phyloP scores from a whole-genome alignment of 2,888 invertebrate species.

The Drosophila putrida region DNA sequence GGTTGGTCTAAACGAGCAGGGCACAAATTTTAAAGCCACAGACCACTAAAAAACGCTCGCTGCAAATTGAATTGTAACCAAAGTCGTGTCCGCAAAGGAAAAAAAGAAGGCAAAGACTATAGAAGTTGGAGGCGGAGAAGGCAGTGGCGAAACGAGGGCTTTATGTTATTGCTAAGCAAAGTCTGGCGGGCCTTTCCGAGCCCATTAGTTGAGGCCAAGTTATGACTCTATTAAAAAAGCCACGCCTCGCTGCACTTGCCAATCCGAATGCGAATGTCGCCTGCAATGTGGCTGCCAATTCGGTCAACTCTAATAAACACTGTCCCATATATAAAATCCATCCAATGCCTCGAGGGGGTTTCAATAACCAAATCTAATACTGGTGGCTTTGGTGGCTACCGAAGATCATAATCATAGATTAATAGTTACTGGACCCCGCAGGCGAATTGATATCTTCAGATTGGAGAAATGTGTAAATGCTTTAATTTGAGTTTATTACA shows the following conservation, averaged over 20 bases:
- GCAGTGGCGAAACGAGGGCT: constrained; percentile 36
- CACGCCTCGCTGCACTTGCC: constrained; percentile 77
- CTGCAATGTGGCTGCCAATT: constrained; percentile 44
- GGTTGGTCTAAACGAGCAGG: constrained; percentile 14
- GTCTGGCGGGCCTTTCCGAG: constrained; percentile 40
- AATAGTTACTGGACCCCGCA: constrained; percentile 24
- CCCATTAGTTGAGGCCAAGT: constrained; percentile 76
- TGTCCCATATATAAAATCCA: constrained; percentile 60
- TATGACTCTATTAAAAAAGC: constrained; percentile 79
- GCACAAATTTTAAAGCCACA: constrained; percentile 61
- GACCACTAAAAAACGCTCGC: constrained; percentile 48
- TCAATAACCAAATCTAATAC: constrained; percentile 43
- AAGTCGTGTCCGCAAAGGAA: constrained; percentile 59
- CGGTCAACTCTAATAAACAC: constrained; percentile 54
- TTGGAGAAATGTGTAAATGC: constrained; percentile 44
- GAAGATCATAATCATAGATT: constrained; percentile 45
- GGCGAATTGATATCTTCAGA: constrained; percentile 16
- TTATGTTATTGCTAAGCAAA: constrained; percentile 69
- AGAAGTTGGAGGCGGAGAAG: constrained; percentile 1
- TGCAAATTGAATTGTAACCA: constrained; percentile 81
- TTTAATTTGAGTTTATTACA: constrained; percentile 59
- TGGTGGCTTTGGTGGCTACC: constrained; percentile 31
- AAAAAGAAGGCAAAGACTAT: constrained; percentile 1
- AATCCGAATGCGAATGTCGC: constrained; percentile 36
- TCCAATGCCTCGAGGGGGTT: constrained; percentile 41